phyloP scores from a whole-genome alignment of 2,113 vertebrate species.

The Cathartes aura region DNA sequence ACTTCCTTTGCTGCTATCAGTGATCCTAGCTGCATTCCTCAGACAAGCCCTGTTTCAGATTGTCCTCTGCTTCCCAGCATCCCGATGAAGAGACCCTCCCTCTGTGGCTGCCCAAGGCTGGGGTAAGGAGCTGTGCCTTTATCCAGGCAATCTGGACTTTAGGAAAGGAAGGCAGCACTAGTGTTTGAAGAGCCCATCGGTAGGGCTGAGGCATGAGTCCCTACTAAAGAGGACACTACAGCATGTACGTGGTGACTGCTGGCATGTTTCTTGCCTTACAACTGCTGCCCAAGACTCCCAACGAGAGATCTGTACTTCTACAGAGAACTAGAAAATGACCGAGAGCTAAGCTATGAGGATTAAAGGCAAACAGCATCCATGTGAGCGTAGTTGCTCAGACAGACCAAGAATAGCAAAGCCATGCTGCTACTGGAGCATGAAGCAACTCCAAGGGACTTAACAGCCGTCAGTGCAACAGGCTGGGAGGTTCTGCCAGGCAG shows the following conservation, averaged over 20 bases:
- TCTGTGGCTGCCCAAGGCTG: not conserved
- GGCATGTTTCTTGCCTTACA: not conserved
- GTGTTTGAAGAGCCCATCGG: rapidly evolving
- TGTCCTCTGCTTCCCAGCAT: not conserved
- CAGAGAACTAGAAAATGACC: not conserved
- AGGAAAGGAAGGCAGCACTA: not conserved
- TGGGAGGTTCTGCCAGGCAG: constrained; percentile 29
- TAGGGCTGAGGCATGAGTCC: not conserved
- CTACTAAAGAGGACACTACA: not conserved
- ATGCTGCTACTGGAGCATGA: not conserved
- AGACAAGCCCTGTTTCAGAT: not conserved
- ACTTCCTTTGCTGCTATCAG: not conserved
- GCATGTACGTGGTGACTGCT: rapidly evolving
- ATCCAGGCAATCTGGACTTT: not conserved
- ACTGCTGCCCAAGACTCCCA: not conserved
- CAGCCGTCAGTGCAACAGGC: constrained; percentile 5
- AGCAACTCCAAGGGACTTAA: not conserved
- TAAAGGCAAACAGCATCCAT: not conserved
- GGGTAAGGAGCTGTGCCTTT: not conserved
- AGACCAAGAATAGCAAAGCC: not conserved
- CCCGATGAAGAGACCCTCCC: rapidly evolving
- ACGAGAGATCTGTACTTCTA: not conserved
- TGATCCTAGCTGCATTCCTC: not conserved
- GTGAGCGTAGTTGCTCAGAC: not conserved
- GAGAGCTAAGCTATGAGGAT: not conserved